A percentile compares a stretch with the other conserved stretches of the same genome.
Evolutionary conservation across 2,797 vertebrate genomes (phyloP).

Genomic region (Pterois miles): DNA sequence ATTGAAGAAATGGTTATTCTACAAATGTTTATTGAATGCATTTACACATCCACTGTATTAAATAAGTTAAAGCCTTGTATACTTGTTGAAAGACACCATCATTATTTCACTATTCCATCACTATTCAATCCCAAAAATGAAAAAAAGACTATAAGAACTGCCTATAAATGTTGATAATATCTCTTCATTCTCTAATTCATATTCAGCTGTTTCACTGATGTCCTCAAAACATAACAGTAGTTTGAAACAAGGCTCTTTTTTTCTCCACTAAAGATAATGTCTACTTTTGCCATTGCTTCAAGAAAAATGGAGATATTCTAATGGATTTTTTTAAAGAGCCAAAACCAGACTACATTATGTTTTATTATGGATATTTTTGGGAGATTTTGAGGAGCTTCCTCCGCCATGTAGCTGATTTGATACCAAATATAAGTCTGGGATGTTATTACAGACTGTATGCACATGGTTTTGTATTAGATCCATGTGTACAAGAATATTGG

Average conservation of each 20-base stretch:
- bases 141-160: neutral
- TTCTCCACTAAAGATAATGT: neutral
- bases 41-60: neutral
- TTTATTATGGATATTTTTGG: conserved; percentile 30
- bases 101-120: neutral
- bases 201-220: neutral
- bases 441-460: conserved; percentile 12
- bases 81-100: neutral
- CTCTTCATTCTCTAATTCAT: neutral
- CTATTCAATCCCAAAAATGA: neutral
- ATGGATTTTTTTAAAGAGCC: conserved; percentile 8
- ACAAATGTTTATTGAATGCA: neutral
- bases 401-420: conserved; percentile 27
- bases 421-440: conserved; percentile 27
- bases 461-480: neutral
- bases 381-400: conserved; percentile 9
- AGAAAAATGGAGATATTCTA: neutral
- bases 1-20: neutral
- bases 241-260: neutral
- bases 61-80: neutral
- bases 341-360: conserved; percentile 33
- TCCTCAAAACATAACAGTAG: neutral
- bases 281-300: conserved; percentile 8
- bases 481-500: neutral
- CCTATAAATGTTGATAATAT: neutral